Percentiles rank a stretch among this genome's conserved stretches.
Conservation (phyloP, 2,888 invertebrate genomes). For the Macrosiphum euphorbiae region DNA sequence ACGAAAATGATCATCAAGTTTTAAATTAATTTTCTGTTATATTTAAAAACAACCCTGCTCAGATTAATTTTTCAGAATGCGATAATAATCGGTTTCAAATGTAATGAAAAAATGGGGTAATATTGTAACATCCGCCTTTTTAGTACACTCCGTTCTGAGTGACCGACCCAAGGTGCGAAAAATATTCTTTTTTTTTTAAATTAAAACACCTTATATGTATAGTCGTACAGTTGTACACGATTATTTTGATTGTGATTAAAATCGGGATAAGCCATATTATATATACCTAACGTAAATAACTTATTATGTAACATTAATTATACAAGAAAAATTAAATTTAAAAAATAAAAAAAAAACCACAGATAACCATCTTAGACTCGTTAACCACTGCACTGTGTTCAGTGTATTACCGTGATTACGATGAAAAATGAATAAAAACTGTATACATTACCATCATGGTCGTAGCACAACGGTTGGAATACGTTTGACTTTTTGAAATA, state of each 20-base stretch:
- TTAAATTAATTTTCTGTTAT: not conserved
- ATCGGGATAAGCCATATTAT: not conserved
- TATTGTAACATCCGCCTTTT: not conserved
- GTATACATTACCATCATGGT: not conserved
- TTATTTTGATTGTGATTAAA: not conserved
- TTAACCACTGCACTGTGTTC: not conserved
- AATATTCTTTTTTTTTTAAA: not conserved
- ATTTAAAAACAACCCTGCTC: not conserved
- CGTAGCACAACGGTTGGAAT: not conserved
- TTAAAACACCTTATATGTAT: not conserved
- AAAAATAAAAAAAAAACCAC: not conserved
- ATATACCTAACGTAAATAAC: not conserved
- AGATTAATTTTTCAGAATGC: not conserved
- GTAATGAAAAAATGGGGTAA: not conserved
- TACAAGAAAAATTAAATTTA: not conserved
- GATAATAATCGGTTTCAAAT: slow-evolving; percentile 1
- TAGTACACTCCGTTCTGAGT: not conserved
- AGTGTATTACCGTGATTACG: not conserved
- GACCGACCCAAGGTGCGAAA: not conserved
- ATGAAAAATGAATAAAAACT: not conserved
- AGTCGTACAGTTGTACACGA: not conserved
- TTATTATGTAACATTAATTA: not conserved
- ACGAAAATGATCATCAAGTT: not conserved
- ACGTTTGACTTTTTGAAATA: not conserved
- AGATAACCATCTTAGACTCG: not conserved